Evolutionary conservation across 1,140 invertebrate genomes (phyloP), one percentile per base, ranked within the genome.

Genomic region (Zaprionus camerounensis): DNA sequence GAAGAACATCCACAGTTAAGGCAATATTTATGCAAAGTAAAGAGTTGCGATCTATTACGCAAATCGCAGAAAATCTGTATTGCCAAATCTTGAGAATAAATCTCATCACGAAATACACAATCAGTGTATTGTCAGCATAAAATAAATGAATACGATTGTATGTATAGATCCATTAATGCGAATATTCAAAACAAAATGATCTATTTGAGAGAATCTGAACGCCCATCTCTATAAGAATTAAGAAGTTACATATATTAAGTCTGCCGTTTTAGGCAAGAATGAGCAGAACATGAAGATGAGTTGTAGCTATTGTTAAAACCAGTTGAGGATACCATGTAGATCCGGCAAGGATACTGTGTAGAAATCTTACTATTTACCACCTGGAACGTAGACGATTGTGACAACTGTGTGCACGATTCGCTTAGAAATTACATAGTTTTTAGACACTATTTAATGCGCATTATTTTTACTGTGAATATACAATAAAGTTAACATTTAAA

Each of bases 401-500:
- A 76, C 24, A 20, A 44, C 46, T 41, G 22, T 62, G 56, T 63
- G 56, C 66, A 75, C 62, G 22, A 61, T 61, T 61, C 41, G 57
- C 69, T 59, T 7, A 58, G 49, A 28, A 64, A 63, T 41, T 59
- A 76, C 51, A 58, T 77, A 73, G 59, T 62, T 73, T 72, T 73
- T 77, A 73, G 51, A 68, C 64, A 77, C 70, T 72, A 66, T 76
- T 76, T 77, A 77, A 77, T 77, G 70, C 70, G 71, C 75, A 73
- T 77, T 73, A 77, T 68, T 76, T 78, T 80, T 70, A 78, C 75
- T 90, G 78, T 82, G 84, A 76, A 72, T 83, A 76, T 87, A 87
- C 77, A 87, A 87, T 87, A 90, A 81, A 73, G 70, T 87, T 87
- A 87, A 88, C 81, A 87, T 78, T 88, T 90, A 87, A 90, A 87